Conservation (phyloP, 1,140 invertebrate species). For the Pseudomyrmex pallidus region DNA sequence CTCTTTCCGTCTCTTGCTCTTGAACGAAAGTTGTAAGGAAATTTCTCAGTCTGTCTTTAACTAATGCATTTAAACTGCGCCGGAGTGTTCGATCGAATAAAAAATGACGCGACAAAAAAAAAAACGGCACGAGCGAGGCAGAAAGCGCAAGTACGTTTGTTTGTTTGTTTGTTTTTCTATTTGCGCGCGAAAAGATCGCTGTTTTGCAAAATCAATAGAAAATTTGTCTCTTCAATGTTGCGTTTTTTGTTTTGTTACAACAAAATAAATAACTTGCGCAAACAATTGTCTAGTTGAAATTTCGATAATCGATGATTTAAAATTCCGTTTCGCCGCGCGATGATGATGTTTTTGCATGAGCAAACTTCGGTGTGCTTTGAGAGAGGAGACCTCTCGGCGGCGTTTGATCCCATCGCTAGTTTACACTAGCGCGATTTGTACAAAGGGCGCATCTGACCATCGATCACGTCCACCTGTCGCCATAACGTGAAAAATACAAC, state of each 20-base stretch:
- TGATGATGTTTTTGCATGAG: neutral
- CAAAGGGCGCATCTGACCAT: slow-evolving; percentile 54
- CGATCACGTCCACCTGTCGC: slow-evolving; percentile 68
- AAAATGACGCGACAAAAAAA: too few species aligned
- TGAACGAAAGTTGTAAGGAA: slow-evolving; percentile 44
- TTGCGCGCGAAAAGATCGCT: too few species aligned
- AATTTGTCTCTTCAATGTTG: neutral
- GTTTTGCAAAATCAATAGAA: neutral
- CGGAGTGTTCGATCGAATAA: too few species aligned
- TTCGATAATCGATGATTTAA: neutral
- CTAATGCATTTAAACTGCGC: neutral
- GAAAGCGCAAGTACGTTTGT: too few species aligned
- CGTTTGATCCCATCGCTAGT: slow-evolving; percentile 37
- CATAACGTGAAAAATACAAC: slow-evolving; percentile 69
- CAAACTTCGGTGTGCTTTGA: neutral
- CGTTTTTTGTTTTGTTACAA: too few species aligned
- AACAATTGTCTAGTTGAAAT: too few species aligned
- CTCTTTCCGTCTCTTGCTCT: neutral
- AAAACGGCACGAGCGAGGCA: too few species aligned
- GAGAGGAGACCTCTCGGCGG: neutral
- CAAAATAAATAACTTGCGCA: too few species aligned
- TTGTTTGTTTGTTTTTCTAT: too few species aligned
- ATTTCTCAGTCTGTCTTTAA: slow-evolving; percentile 30
- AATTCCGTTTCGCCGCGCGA: neutral
- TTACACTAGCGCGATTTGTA: slow-evolving; percentile 30